A percentile compares a stretch with the other conserved stretches of the same genome.
phyloP scores from a whole-genome alignment of 2,113 vertebrate species.

The Anseranas semipalmata region DNA sequence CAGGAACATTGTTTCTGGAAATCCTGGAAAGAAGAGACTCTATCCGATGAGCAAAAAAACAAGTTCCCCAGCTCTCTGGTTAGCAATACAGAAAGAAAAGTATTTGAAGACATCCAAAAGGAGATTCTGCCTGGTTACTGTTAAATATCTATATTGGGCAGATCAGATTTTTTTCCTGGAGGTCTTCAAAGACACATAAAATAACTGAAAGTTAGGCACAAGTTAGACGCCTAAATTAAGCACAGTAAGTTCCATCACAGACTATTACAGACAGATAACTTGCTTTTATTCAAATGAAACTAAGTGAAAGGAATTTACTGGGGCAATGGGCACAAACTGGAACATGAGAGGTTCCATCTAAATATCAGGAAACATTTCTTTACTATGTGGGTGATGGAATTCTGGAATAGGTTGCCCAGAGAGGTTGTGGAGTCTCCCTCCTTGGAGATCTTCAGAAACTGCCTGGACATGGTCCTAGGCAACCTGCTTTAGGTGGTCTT shows the following conservation, averaged over 20 bases:
- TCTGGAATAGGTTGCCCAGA: neutral
- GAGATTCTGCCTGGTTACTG: neutral
- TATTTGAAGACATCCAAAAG: neutral
- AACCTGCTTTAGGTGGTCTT: neutral
- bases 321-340: neutral
- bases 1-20: neutral
- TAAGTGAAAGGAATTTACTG: neutral
- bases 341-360: neutral
- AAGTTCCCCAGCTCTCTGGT: neutral
- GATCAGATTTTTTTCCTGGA: neutral
- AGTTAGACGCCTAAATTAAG: neutral
- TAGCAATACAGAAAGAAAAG: neutral
- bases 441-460: neutral
- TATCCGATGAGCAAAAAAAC: neutral
- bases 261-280: neutral
- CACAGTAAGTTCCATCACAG: neutral
- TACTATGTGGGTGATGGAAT: neutral
- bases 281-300: neutral
- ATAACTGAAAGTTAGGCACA: neutral
- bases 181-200: neutral
- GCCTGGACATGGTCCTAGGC: neutral
- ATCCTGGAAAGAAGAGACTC: neutral
- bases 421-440: neutral
- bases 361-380: neutral
- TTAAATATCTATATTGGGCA: neutral